phyloP scores from a whole-genome alignment of 1,140 invertebrate species.

The Drosophila triauraria region DNA sequence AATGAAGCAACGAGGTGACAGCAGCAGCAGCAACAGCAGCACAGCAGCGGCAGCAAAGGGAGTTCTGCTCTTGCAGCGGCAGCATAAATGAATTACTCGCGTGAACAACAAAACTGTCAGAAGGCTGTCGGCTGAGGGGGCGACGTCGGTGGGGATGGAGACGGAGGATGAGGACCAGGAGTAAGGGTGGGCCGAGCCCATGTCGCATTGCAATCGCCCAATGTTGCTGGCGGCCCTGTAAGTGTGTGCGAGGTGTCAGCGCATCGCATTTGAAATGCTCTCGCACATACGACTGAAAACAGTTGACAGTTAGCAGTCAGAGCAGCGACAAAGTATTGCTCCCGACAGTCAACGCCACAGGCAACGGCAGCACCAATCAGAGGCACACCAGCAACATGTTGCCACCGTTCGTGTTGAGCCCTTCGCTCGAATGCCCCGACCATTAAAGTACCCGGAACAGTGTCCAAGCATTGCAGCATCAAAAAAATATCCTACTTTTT shows the following conservation, averaged over 20 bases:
- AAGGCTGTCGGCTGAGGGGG: conserved; percentile 77
- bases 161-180: neutral
- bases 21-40: conserved; percentile 54
- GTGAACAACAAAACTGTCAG: conserved; percentile 85
- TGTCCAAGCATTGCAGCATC: too few species aligned
- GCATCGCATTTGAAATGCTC: conserved; percentile 75
- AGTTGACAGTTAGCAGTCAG: conserved; percentile 76
- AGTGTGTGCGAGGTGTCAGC: conserved; percentile 64
- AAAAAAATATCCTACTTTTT: neutral
- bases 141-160: conserved; percentile 39
- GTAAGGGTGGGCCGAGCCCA: conserved; percentile 22
- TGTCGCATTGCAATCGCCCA: conserved; percentile 55
- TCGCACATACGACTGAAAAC: conserved; percentile 46
- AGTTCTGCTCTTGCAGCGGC: conserved; percentile 59
- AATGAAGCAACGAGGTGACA: conserved; percentile 84
- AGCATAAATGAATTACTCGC: conserved; percentile 84
- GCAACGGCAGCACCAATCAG: conserved; percentile 35
- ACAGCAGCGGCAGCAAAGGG: conserved; percentile 39
- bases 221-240: conserved; percentile 33
- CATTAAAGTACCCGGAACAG: neutral
- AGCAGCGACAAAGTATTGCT: conserved; percentile 60
- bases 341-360: conserved; percentile 48
- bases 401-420: conserved; percentile 18
- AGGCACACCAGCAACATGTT: conserved; percentile 64
- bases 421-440: neutral